Evolutionary conservation across 2,113 vertebrate genomes (phyloP).

Genomic region (Syngnathus scovelli): DNA sequence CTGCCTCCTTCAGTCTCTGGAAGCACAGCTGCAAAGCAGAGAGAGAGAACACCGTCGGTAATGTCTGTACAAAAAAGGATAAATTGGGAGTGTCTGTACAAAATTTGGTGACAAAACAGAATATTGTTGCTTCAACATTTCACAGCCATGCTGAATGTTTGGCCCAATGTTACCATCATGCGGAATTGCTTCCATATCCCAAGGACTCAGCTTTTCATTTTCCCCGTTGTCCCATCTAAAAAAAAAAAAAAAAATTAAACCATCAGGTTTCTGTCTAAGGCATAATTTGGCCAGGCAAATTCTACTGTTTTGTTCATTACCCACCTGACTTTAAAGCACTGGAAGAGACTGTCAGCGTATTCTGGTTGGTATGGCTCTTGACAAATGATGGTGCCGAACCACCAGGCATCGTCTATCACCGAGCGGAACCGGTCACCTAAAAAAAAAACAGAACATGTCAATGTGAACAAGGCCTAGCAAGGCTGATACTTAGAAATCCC

Average conservation of each 20-base stretch:
- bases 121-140: not conserved
- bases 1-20: constrained; percentile 83
- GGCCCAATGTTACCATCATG: constrained; percentile 77
- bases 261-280: not conserved
- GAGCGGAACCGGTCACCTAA: constrained; percentile 89
- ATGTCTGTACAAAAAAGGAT: not conserved
- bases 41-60: not conserved
- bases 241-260: constrained; percentile 6
- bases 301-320: constrained; percentile 1
- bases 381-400: constrained; percentile 92
- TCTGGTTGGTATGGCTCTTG: constrained; percentile 90
- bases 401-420: constrained; percentile 97
- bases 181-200: constrained; percentile 94
- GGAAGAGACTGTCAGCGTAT: constrained; percentile 95
- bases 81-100: not conserved
- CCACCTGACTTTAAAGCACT: constrained; percentile 93
- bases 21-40: constrained; percentile 69
- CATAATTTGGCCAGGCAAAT: not conserved
- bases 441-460: not conserved
- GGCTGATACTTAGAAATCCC: not conserved
- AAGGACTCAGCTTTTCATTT: constrained; percentile 90
- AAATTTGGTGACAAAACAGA: not conserved
- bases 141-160: not conserved
- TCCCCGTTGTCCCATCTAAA: constrained; percentile 95
- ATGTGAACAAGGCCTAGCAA: not conserved